Evolutionary conservation across 2,888 invertebrate genomes (phyloP).

Genomic region (Perdita meconis): DNA sequence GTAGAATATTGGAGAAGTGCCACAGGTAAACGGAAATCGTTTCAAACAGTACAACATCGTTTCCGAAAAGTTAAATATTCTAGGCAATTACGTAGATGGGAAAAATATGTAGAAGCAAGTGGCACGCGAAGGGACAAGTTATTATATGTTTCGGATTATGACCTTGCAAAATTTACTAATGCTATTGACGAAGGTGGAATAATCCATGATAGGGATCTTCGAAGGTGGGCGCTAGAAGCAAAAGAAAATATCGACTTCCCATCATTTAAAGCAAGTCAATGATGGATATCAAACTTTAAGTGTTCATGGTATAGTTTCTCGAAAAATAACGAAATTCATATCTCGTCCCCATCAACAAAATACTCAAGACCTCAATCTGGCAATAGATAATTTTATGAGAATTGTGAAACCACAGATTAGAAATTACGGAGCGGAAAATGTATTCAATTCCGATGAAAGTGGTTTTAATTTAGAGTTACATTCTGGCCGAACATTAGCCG

Average conservation of each 20-base stretch:
- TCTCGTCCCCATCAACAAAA: neutral
- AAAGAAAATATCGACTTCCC: conserved; percentile 6
- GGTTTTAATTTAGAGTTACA: conserved; percentile 1
- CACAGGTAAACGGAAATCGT: neutral
- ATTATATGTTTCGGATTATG: neutral
- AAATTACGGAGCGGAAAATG: conserved; percentile 4
- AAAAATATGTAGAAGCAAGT: neutral
- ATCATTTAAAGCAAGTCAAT: conserved; percentile 2
- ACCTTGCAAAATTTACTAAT: neutral
- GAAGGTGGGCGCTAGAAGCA: conserved; percentile 1
- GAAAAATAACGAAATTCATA: conserved; percentile 8
- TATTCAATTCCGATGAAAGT: conserved; percentile 10
- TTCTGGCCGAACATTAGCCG: neutral
- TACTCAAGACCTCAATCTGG: neutral
- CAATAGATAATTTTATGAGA: conserved; percentile 4
- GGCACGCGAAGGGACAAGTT: neutral
- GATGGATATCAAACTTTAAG: conserved; percentile 4
- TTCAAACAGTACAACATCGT: neutral
- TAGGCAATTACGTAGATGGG: neutral
- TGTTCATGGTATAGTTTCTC: neutral
- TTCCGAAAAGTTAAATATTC: neutral
- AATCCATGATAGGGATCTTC: neutral
- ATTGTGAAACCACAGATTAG: neutral
- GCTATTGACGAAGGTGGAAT: neutral
- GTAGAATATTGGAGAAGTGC: neutral